Conservation (phyloP, 1,140 invertebrate species). For the Dryas iulia region DNA sequence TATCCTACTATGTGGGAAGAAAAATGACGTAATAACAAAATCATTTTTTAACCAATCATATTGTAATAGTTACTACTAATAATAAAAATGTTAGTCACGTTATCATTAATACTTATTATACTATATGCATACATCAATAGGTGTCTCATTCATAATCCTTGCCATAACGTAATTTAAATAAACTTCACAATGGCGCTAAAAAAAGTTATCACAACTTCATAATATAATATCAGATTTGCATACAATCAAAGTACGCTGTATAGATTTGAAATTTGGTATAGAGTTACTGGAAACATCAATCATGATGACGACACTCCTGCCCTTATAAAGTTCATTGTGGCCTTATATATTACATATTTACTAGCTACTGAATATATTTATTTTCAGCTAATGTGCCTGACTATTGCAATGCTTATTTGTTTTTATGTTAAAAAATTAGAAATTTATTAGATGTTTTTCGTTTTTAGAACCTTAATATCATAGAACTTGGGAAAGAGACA, state of each 20-base stretch:
- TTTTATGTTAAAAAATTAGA: too few relatives aligned
- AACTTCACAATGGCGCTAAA: constrained; percentile 26
- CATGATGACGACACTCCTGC: constrained; percentile 18
- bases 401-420: neutral
- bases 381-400: neutral
- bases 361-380: constrained; percentile 20
- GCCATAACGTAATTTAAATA: constrained; percentile 36
- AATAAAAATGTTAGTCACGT: neutral
- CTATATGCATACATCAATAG: constrained; percentile 14
- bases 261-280: constrained; percentile 32
- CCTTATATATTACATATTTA: constrained; percentile 12
- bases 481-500: too few relatives aligned
- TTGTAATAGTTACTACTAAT: neutral
- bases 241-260: constrained; percentile 37
- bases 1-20: too few relatives aligned
- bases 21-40: neutral
- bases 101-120: neutral
- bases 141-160: constrained; percentile 26
- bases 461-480: too few relatives aligned
- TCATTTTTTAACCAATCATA: neutral
- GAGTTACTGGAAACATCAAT: constrained; percentile 30
- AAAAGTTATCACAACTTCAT: constrained; percentile 9
- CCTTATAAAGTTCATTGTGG: constrained; percentile 27
- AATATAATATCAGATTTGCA: constrained; percentile 38
- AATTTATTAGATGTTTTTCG: too few relatives aligned